Evolutionary conservation across 2,113 vertebrate genomes (phyloP).

Genomic region (Platichthys flesus): DNA sequence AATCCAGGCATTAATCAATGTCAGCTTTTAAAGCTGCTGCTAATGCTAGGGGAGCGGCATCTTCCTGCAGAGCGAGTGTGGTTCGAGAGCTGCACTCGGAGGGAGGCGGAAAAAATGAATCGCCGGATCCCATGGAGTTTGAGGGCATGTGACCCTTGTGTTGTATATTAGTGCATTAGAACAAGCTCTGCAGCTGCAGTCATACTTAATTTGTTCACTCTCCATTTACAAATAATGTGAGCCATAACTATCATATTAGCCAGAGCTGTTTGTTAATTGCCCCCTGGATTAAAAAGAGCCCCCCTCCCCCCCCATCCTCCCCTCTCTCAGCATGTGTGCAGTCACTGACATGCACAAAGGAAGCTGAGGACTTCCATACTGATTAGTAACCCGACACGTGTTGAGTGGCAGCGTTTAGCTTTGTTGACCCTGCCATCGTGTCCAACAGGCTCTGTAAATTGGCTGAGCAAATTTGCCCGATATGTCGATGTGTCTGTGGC

Average conservation of each 20-base stretch:
- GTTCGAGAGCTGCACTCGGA: background rate
- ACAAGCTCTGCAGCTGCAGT: background rate
- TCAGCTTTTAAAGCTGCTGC: background rate
- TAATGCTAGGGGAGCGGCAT: background rate
- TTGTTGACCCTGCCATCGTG: conserved; percentile 23
- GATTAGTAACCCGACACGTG: conserved; percentile 32
- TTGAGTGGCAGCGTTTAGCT: conserved; percentile 28
- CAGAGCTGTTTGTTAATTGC: conserved; percentile 34
- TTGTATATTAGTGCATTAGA: background rate
- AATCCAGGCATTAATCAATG: background rate
- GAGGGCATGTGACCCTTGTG: background rate
- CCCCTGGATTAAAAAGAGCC: conserved; percentile 20
- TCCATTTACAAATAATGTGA: conserved; percentile 40
- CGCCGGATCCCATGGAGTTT: background rate
- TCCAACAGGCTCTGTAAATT: conserved; percentile 42
- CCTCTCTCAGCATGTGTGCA: conserved; percentile 7
- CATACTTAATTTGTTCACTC: conserved; percentile 3
- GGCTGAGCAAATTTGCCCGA: conserved; percentile 34
- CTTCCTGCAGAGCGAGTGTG: background rate
- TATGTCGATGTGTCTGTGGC: conserved; percentile 28
- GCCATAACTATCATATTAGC: conserved; percentile 34
- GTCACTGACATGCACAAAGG: conserved; percentile 24
- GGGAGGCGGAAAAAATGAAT: background rate
- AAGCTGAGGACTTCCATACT: conserved; percentile 21
- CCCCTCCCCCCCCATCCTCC: background rate